Evolutionary conservation across 2,113 vertebrate species (phyloP).

Genomic region (Dryoscopus gambensis): DNA sequence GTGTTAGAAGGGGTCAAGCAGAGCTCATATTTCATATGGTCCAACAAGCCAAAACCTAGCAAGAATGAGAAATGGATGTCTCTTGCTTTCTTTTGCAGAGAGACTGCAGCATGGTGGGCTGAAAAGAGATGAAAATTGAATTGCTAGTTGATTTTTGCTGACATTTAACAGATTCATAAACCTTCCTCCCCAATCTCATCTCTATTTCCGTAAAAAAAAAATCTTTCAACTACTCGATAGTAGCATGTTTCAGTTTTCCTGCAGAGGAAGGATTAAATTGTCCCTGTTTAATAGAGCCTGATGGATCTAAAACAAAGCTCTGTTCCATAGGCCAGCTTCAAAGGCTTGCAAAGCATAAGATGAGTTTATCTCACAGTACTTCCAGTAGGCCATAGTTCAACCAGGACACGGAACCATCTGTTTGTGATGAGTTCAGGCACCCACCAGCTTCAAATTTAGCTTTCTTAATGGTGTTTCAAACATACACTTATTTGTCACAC

Average conservation of each 20-base stretch:
- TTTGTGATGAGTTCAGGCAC: neutral
- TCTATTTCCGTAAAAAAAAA: neutral
- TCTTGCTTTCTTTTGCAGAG: constrained; percentile 1
- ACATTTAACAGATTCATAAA: neutral
- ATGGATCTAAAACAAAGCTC: neutral
- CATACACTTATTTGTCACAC: neutral
- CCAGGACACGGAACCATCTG: neutral
- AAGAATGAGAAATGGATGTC: neutral
- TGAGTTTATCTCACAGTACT: neutral
- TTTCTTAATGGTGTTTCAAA: neutral
- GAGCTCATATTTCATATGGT: constrained; percentile 53
- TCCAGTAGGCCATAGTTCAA: neutral
- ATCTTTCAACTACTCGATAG: neutral
- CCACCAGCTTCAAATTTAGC: neutral
- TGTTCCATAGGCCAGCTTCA: neutral
- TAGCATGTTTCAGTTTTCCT: neutral
- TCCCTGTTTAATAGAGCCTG: neutral
- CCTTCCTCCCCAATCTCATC: neutral
- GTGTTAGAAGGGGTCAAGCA: constrained; percentile 57
- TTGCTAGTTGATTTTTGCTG: neutral
- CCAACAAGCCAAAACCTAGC: constrained; percentile 42
- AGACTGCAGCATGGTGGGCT: neutral
- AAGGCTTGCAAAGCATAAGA: neutral
- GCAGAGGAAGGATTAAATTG: neutral
- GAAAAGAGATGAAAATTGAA: constrained; percentile 1